A percentile compares a stretch with the other conserved stretches of the same genome.
Conservation (phyloP, 2,113 vertebrate genomes). For the Pristiophorus japonicus region DNA sequence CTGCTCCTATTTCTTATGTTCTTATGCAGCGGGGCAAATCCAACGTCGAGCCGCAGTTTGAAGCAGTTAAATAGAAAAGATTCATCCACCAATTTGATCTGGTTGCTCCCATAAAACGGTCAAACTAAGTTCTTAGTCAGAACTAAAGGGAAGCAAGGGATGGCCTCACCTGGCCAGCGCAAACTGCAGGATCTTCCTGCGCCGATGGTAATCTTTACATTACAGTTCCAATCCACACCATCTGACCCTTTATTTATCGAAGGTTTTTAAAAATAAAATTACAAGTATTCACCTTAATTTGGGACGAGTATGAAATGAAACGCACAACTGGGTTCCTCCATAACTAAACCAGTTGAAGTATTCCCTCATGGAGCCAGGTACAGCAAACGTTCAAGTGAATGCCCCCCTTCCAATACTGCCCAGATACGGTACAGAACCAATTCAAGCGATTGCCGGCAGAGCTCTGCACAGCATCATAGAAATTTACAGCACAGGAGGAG, state of each 20-base stretch:
- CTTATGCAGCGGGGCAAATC: not conserved
- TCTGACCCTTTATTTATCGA: not conserved
- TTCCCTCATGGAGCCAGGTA: not conserved
- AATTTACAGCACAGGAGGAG: too few species aligned
- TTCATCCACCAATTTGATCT: not conserved
- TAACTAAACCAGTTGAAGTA: not conserved
- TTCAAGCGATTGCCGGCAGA: too few species aligned
- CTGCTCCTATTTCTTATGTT: too few species aligned
- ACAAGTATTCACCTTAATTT: not conserved
- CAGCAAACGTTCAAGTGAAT: not conserved
- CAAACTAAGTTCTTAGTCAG: not conserved
- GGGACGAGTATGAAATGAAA: not conserved
- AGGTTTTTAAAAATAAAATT: not conserved
- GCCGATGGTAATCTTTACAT: not conserved
- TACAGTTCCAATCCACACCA: not conserved
- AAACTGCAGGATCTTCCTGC: not conserved
- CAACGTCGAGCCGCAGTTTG: not conserved
- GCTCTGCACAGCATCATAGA: not conserved
- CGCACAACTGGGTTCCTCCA: not conserved
- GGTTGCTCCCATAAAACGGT: not conserved
- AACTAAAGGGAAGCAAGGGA: not conserved
- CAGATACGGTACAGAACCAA: not conserved
- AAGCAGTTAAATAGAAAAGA: not conserved
- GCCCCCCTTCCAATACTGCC: not conserved
- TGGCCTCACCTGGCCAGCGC: not conserved